Conservation (phyloP, 2,113 vertebrate species). For the Bubo scandiacus region DNA sequence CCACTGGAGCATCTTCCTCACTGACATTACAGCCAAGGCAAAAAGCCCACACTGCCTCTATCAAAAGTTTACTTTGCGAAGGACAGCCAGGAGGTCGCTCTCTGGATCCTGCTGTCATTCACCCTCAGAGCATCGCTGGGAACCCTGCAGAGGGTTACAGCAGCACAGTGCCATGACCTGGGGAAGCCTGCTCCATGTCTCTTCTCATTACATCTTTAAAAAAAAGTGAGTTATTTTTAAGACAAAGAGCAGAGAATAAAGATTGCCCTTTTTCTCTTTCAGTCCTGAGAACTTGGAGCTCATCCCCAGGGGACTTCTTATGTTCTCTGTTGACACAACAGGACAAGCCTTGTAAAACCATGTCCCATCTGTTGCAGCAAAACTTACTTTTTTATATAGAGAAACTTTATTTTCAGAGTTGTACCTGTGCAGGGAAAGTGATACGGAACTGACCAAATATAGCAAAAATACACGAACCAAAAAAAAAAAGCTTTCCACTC, state of each 20-base stretch:
- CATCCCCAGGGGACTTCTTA: not conserved
- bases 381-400: not conserved
- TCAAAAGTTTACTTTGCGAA: not conserved
- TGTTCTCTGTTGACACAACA: not conserved
- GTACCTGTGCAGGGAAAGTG: not conserved
- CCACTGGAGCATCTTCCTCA: not conserved
- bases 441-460: not conserved
- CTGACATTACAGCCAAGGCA: not conserved
- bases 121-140: not conserved
- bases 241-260: not conserved
- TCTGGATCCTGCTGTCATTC: not conserved
- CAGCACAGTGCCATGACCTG: fast-evolving
- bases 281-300: not conserved
- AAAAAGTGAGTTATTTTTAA: not conserved
- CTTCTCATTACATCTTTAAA: not conserved
- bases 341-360: not conserved
- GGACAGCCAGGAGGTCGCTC: not conserved
- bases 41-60: fast-evolving
- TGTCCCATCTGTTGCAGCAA: not conserved
- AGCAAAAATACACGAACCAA: not conserved
- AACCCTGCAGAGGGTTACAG: not conserved
- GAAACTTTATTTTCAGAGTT: not conserved
- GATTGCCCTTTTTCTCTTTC: not conserved
- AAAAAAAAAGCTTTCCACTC: not conserved
- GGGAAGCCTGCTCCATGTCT: not conserved